phyloP scores from a whole-genome alignment of 2,888 invertebrate species.

The Pristionchus exspectatus region DNA sequence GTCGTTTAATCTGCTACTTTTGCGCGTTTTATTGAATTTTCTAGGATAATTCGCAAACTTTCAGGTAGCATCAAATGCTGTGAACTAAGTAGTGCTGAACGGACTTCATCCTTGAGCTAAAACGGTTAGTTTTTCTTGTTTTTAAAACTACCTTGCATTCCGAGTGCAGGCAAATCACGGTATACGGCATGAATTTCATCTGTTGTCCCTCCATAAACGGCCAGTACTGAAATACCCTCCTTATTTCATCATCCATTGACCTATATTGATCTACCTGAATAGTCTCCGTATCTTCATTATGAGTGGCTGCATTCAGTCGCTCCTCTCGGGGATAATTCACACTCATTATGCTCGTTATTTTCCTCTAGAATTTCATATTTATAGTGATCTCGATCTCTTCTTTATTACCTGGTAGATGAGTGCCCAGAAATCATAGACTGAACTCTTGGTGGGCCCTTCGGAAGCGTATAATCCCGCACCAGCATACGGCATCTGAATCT shows the following conservation, averaged over 20 bases:
- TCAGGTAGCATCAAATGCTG: slow-evolving; percentile 31
- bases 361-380: slow-evolving; percentile 49
- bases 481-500: slow-evolving; percentile 55
- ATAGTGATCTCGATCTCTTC: background rate
- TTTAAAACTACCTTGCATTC: slow-evolving; percentile 17
- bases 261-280: slow-evolving; percentile 45
- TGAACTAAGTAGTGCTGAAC: background rate
- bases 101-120: background rate
- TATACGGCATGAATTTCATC: slow-evolving; percentile 59
- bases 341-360: slow-evolving; percentile 55
- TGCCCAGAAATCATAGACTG: slow-evolving; percentile 61
- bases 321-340: slow-evolving; percentile 62
- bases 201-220: slow-evolving; percentile 56
- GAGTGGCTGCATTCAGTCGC: slow-evolving; percentile 54
- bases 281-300: slow-evolving; percentile 53
- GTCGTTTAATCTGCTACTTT: background rate
- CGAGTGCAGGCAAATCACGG: slow-evolving; percentile 55
- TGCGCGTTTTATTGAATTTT: background rate
- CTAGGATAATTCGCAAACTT: background rate
- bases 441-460: slow-evolving; percentile 60
- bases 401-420: slow-evolving; percentile 56
- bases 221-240: slow-evolving; percentile 59
- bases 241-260: background rate
- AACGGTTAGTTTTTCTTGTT: background rate
- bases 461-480: slow-evolving; percentile 58